phyloP scores from a whole-genome alignment of 2,113 vertebrate species.

The Mastomys coucha region DNA sequence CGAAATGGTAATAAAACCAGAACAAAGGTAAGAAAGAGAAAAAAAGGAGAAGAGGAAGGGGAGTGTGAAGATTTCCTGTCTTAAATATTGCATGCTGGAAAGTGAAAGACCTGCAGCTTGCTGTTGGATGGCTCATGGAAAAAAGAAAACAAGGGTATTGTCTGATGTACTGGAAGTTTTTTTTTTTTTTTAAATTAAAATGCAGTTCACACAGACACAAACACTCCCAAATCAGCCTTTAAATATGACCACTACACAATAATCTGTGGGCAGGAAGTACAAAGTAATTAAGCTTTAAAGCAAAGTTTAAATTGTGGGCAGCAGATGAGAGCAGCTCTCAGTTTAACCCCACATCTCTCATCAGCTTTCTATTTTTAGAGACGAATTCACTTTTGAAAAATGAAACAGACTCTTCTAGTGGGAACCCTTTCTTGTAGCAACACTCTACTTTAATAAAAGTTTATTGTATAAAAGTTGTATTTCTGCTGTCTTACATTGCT shows the following conservation, averaged over 20 bases:
- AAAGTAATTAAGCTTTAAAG: slow-evolving; percentile 36
- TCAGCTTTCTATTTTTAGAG: not conserved
- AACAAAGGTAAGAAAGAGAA: slow-evolving; percentile 25
- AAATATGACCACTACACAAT: slow-evolving; percentile 14
- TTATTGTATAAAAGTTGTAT: not conserved
- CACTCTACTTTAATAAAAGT: slow-evolving; percentile 9
- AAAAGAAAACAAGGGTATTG: not conserved
- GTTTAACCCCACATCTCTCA: not conserved
- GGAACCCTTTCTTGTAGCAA: not conserved
- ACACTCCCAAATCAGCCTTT: not conserved
- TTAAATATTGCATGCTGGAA: not conserved
- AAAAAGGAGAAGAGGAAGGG: not conserved
- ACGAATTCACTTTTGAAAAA: slow-evolving; percentile 58
- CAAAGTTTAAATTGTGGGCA: not conserved
- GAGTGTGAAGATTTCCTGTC: not conserved
- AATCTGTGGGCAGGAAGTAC: not conserved
- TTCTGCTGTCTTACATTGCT: not conserved
- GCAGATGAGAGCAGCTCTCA: not conserved
- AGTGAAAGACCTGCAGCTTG: not conserved
- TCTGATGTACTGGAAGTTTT: not conserved
- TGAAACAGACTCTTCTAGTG: not conserved
- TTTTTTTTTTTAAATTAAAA: not conserved
- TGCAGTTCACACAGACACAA: not conserved
- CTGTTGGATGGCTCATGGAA: not conserved
- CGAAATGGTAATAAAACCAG: not conserved